phyloP scores from a whole-genome alignment of 92 coral and sea anemone species.

The Parazoanthus darwini region DNA sequence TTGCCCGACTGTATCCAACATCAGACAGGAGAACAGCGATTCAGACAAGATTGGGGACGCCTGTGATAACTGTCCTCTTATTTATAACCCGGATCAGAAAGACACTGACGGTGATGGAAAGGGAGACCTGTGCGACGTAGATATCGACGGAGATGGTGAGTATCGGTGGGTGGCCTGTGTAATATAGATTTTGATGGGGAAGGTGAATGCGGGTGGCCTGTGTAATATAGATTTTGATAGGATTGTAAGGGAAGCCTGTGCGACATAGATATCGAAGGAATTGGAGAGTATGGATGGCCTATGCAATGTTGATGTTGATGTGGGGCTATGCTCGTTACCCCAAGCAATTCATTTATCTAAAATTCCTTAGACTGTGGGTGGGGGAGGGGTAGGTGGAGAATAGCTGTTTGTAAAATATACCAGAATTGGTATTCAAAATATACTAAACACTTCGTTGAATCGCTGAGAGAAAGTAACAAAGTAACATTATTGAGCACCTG shows the following conservation, averaged over 20 bases:
- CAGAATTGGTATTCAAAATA: too few relatives aligned
- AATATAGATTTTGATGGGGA: not conserved
- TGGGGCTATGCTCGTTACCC: too few relatives aligned
- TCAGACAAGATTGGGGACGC: constrained; percentile 81
- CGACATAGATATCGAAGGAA: constrained; percentile 62
- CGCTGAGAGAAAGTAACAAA: too few relatives aligned
- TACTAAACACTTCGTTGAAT: too few relatives aligned
- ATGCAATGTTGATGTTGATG: too few relatives aligned
- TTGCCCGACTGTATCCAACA: constrained; percentile 72
- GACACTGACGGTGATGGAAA: constrained; percentile 84
- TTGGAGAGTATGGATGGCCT: constrained; percentile 32
- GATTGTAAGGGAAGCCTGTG: too few relatives aligned
- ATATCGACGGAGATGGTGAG: constrained; percentile 91
- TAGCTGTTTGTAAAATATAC: too few relatives aligned
- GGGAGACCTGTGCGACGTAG: constrained; percentile 82
- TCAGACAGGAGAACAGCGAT: constrained; percentile 71
- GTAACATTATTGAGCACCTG: too few relatives aligned
- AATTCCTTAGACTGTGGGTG: too few relatives aligned
- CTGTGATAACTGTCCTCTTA: constrained; percentile 85
- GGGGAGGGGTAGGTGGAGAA: too few relatives aligned
- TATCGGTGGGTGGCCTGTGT: not conserved
- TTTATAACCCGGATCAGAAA: constrained; percentile 75
- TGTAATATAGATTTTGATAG: not conserved
- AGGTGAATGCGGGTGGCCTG: not conserved
- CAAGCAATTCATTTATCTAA: too few relatives aligned